Conservation (phyloP, 2,888 invertebrate species). For the Hemistola chrysoprasaria region DNA sequence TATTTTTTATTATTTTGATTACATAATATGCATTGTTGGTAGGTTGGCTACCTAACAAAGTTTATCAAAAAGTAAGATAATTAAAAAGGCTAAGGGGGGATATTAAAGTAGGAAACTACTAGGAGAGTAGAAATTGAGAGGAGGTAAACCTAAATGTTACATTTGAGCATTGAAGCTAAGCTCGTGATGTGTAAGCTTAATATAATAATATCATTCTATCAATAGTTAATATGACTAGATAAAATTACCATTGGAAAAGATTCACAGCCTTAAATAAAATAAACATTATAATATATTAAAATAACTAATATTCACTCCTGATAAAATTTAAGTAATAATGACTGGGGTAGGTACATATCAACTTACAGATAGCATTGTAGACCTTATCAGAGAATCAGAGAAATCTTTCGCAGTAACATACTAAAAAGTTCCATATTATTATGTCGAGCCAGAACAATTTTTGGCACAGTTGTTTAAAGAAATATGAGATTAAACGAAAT, state of each 20-base stretch:
- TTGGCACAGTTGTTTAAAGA: slow-evolving; percentile 43
- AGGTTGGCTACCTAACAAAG: too few relatives aligned
- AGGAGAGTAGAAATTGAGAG: slow-evolving; percentile 16
- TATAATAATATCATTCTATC: slow-evolving; percentile 53
- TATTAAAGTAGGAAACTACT: slow-evolving; percentile 5
- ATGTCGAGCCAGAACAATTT: slow-evolving; percentile 32
- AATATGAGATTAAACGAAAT: slow-evolving; percentile 9
- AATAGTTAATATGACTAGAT: slow-evolving; percentile 36
- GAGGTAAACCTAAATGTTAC: slow-evolving; percentile 35
- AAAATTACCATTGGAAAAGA: slow-evolving; percentile 34
- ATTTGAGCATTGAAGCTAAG: slow-evolving; percentile 72
- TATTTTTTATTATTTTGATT: too few relatives aligned
- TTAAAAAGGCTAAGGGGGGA: slow-evolving; percentile 14
- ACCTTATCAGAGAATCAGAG: too few relatives aligned
- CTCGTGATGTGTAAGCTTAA: slow-evolving; percentile 61
- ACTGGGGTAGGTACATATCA: slow-evolving; percentile 2
- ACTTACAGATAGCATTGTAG: too few relatives aligned
- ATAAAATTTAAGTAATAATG: slow-evolving; percentile 7
- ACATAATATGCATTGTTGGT: too few relatives aligned
- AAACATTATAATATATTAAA: slow-evolving; percentile 8
- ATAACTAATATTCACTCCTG: too few relatives aligned
- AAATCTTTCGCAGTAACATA: background rate
- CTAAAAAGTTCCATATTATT: slow-evolving; percentile 13
- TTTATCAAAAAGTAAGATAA: slow-evolving; percentile 20
- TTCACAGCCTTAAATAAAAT: slow-evolving; percentile 45